Evolutionary conservation across 2,113 vertebrate genomes (phyloP), one percentile per base, ranked within the genome.

Genomic region (Pyrgilauda ruficollis): DNA sequence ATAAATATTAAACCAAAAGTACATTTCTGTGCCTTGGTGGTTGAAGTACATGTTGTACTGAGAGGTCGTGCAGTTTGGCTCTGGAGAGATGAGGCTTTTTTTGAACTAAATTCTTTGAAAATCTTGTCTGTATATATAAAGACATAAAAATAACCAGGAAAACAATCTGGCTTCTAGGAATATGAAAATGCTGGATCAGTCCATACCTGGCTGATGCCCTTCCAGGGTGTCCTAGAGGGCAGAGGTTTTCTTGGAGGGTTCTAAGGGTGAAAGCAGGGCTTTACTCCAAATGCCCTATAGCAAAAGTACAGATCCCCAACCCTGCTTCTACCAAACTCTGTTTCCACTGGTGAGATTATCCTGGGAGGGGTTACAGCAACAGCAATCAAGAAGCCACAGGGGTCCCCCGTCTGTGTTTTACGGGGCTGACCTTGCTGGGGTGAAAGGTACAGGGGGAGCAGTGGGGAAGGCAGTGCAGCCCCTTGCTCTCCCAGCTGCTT

Each of bases 1-100:
- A 70, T 7, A 91, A 50, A 56, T 39, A 43, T 21, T 70, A 31
- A 39, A 63, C 11, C 44, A 58, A 27, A 84, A 46, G 21, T 17
- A 19, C 4, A 2, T 52, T 82, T 31, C 61, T 69, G n/a, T 50
- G 33, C 7, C 2, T 35, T 39, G 50, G 2, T 47, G 50, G 37
- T 47, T 94, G 56, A 74, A 72, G 37, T 41, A 61, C 28, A 56
- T 6, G 9, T n/a, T 74, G 12, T 43, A 78, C 26, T 52, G 35
- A n/a, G 1, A 0, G 9, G 9, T 22, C 12, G 3, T 1, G 0
- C 1, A 2, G 21, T 73, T 84, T 43, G 39, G 15, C 7, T 43
- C 10, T 0, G 0, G 20, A 80, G 67, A 64, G 4, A 15, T 10
- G 5, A 62, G 4, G 9, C 46, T 49, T 35, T 44, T 66, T 27